Percentiles rank a stretch among this genome's conserved stretches.
These are phyloP conservation scores for Alces alces DNA, from an alignment of 2,113 vertebrate genomes.

Conservation along the genomic window DNA sequence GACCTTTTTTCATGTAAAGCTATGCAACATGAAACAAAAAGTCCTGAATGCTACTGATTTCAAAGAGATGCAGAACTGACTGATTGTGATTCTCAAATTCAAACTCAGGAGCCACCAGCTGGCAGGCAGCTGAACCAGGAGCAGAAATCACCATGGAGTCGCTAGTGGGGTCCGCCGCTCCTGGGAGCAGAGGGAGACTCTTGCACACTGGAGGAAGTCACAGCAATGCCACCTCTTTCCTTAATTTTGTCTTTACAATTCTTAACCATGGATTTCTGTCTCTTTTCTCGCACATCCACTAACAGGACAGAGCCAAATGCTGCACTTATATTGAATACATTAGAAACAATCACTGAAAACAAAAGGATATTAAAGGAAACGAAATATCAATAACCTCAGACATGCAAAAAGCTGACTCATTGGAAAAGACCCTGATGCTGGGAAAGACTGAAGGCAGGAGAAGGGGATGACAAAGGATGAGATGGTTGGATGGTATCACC, in stretches of 20 bases:
- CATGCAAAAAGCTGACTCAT: not conserved
- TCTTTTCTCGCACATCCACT: not conserved
- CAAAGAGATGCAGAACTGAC: conserved; percentile 8
- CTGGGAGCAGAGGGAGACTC: conserved; percentile 17
- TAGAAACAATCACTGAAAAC: not conserved
- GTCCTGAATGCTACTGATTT: conserved; percentile 31
- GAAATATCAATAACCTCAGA: not conserved
- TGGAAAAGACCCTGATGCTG: not conserved
- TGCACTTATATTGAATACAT: not conserved
- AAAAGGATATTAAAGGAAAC: not conserved
- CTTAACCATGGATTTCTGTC: not conserved
- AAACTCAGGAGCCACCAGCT: not conserved
- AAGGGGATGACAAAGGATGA: not conserved
- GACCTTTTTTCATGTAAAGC: not conserved
- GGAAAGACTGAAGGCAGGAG: not conserved
- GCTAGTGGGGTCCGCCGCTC: conserved; percentile 66
- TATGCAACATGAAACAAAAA: not conserved
- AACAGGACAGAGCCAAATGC: not conserved
- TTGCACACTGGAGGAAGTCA: fast-evolving
- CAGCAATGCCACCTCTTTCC: not conserved
- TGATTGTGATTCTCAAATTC: not conserved
- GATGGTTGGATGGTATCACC: not conserved
- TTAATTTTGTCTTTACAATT: not conserved
- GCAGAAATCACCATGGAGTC: not conserved
- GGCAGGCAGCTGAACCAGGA: not conserved